These are phyloP conservation scores for Tetrax tetrax DNA, from an alignment of 2,113 vertebrate species.

Conservation along the genomic window DNA sequence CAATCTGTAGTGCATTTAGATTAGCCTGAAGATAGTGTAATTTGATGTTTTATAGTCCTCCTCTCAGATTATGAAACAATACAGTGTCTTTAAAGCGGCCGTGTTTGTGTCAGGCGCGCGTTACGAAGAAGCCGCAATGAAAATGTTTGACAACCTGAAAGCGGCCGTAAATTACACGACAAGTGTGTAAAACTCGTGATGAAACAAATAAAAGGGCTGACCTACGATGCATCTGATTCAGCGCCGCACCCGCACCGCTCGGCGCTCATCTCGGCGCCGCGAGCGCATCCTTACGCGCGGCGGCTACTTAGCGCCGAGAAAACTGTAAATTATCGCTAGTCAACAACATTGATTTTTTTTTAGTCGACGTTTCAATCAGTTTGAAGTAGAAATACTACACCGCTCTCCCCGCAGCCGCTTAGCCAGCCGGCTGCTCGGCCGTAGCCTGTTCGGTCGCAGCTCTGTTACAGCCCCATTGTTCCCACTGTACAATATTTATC, in stretches of 20 bases:
- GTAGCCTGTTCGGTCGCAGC: slow-evolving; percentile 46
- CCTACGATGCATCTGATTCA: slow-evolving; percentile 77
- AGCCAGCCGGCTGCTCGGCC: slow-evolving; percentile 58
- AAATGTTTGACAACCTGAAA: slow-evolving; percentile 83
- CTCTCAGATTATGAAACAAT: slow-evolving; percentile 82
- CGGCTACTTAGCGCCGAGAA: slow-evolving; percentile 73
- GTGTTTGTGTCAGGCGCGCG: slow-evolving; percentile 70
- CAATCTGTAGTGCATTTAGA: slow-evolving; percentile 82
- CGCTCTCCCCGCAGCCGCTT: slow-evolving; percentile 68
- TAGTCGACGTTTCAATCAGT: slow-evolving; percentile 81
- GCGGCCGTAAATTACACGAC: slow-evolving; percentile 83
- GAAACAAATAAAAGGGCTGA: slow-evolving; percentile 85
- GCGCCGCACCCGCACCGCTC: slow-evolving; percentile 48
- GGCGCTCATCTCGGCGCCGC: slow-evolving; percentile 36
- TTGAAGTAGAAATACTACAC: slow-evolving; percentile 79
- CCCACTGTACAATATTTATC: slow-evolving; percentile 68
- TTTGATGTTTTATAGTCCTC: slow-evolving; percentile 80
- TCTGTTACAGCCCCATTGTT: slow-evolving; percentile 72
- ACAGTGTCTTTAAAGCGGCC: slow-evolving; percentile 67
- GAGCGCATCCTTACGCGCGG: slow-evolving; percentile 49
- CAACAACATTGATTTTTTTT: slow-evolving; percentile 84
- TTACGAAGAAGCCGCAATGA: slow-evolving; percentile 75
- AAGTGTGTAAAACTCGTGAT: slow-evolving; percentile 84
- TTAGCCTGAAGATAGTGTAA: slow-evolving; percentile 79
- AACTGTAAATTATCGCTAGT: slow-evolving; percentile 80